Conservation (phyloP, 1,140 invertebrate genomes). For the Euwallacea fornicatus region DNA sequence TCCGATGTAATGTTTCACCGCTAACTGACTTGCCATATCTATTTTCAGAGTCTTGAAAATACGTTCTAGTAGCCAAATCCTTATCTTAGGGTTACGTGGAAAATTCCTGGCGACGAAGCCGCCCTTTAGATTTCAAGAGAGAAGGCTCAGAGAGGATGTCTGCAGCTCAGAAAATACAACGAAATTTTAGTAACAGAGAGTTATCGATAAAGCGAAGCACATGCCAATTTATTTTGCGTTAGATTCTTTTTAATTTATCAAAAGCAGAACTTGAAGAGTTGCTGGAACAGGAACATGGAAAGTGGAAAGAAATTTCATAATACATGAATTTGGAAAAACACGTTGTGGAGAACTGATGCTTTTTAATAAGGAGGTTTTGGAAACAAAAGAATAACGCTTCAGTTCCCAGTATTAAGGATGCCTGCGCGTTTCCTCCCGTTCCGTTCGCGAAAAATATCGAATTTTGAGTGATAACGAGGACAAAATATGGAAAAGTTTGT, state of each 20-base stretch:
- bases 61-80: too few relatives aligned
- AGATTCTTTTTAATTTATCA: conserved; percentile 5
- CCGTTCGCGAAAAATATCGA: too few relatives aligned
- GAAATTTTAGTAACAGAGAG: conserved; percentile 38
- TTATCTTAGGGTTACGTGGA: too few relatives aligned
- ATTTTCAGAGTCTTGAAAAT: conserved; percentile 6
- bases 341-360: too few relatives aligned
- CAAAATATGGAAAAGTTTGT: too few relatives aligned
- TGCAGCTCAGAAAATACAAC: conserved; percentile 56
- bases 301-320: conserved; percentile 27
- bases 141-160: conserved; percentile 57
- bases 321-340: too few relatives aligned
- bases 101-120: too few relatives aligned
- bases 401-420: too few relatives aligned
- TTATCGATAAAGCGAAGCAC: conserved; percentile 20
- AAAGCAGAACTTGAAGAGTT: conserved; percentile 22
- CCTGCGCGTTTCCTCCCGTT: too few relatives aligned
- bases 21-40: conserved; percentile 7
- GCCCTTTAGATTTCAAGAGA: conserved; percentile 40
- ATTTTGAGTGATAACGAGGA: too few relatives aligned
- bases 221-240: not conserved
- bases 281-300: conserved; percentile 20
- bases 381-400: too few relatives aligned
- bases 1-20: conserved; percentile 19
- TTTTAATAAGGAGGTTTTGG: too few relatives aligned